phyloP scores from a whole-genome alignment of 2,113 vertebrate species.

The Progne subis region DNA sequence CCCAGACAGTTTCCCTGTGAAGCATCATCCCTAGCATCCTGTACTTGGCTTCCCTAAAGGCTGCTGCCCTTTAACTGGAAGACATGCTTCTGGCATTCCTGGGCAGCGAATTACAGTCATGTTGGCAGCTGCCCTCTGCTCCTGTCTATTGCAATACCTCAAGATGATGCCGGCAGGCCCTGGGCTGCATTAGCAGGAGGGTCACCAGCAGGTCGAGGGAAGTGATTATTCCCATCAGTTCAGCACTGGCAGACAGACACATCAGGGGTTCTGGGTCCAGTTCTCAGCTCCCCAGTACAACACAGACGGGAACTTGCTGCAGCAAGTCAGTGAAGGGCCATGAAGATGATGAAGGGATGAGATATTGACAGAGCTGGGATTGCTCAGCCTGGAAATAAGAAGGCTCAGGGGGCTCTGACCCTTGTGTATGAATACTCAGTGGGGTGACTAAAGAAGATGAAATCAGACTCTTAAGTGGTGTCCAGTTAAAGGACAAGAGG shows the following conservation, averaged over 20 bases:
- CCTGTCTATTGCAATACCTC: constrained; percentile 25
- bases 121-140: constrained; percentile 44
- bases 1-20: not conserved
- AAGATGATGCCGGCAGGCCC: constrained; percentile 17
- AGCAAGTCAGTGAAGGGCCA: not conserved
- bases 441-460: not conserved
- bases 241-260: not conserved
- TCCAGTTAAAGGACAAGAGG: not conserved
- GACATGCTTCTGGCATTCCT: not conserved
- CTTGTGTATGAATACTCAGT: not conserved
- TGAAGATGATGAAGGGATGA: not conserved
- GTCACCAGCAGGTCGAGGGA: not conserved
- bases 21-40: not conserved
- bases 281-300: not conserved
- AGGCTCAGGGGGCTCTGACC: not conserved
- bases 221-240: not conserved
- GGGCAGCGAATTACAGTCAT: not conserved
- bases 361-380: not conserved
- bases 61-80: not conserved
- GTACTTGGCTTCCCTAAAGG: not conserved
- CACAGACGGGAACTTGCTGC: not conserved
- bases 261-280: not conserved
- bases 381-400: not conserved
- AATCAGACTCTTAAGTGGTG: not conserved
- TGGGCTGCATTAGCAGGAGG: not conserved